Base-by-base conservation (phyloP, 64 coral and sea anemone genomes). In the Montipora cactus region DNA sequence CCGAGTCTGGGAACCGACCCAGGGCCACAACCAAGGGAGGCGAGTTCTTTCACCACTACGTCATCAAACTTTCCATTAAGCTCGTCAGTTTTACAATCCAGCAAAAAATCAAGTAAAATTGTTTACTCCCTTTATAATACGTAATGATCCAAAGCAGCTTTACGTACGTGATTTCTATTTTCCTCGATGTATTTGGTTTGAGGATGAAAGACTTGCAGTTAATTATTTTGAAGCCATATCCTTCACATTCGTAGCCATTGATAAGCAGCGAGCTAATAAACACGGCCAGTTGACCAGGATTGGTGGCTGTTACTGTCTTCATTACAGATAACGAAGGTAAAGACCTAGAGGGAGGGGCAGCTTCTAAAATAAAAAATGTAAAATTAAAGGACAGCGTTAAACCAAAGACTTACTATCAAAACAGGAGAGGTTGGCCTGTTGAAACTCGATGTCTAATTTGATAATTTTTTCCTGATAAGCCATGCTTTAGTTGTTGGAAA, bases 161-260 rank as follows among this genome's bases (percentile, higher is more conserved):
- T 53, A 96, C 98, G 92, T 88, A 99, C 98, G 95, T 90, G 82
- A 99, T 96, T 68, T 99, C 95, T n/a, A 99, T 99, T 79, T 95
- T 99, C 67, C 88, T 86, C n/a, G 98, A 96, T 51, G 98, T 72
- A 37, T 96, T 96, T 11, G 98, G 95, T 78, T 99, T 99, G 74
- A 99, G 95, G 77, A 94, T 95, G 25, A 99, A 94, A 12, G 95
- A 96, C 44, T 99, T 94, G 92, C 98, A 99, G 90, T 99, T 99
- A 49, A 99, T 90, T 22, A 99, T 92, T 92, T 99, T 99, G 23
- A 99, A 99, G 20, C 98, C 98, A 52, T 92, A 99, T 21, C 98
- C 98, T 80, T 96, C 98, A 73, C 98, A 99, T 66, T 99, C 95
- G 8, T 96, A 96, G 2, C 98, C 98, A 67, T 93, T 91, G 61